These are phyloP conservation scores for Chascanopsetta lugubris DNA, from an alignment of 2,113 vertebrate genomes.

Conservation along the genomic window DNA sequence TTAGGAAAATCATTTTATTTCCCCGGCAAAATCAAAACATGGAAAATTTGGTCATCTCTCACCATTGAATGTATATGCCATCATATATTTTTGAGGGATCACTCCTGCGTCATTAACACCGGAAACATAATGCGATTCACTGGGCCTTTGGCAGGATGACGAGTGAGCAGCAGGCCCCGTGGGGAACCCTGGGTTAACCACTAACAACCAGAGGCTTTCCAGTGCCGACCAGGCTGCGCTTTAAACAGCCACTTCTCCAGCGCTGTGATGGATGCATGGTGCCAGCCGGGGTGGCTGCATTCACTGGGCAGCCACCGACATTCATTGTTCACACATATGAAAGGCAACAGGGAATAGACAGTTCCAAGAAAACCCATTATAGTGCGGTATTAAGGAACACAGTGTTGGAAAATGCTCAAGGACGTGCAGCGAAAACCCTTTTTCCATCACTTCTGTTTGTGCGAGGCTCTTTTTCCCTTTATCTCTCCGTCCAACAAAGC, in stretches of 20 bases:
- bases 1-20: conserved; percentile 16
- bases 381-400: conserved; percentile 41
- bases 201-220: conserved; percentile 69
- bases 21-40: conserved; percentile 37
- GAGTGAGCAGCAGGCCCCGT: conserved; percentile 44
- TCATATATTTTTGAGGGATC: conserved; percentile 52
- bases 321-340: conserved; percentile 70
- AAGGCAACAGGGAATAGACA: conserved; percentile 40
- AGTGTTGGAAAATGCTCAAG: conserved; percentile 37
- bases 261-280: conserved; percentile 59
- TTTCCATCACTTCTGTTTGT: conserved; percentile 58
- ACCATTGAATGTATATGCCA: conserved; percentile 32
- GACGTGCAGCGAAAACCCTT: conserved; percentile 9
- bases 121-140: conserved; percentile 65
- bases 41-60: conserved; percentile 52
- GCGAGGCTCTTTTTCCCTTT: conserved; percentile 42
- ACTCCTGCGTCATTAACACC: conserved; percentile 56
- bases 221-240: conserved; percentile 57
- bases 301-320: conserved; percentile 59
- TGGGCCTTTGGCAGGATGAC: conserved; percentile 61
- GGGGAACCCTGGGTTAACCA: conserved; percentile 74
- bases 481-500: conserved; percentile 41
- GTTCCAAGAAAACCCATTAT: conserved; percentile 69
- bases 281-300: conserved; percentile 56
- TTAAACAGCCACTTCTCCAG: conserved; percentile 61